Evolutionary conservation across 2,113 vertebrate species (phyloP).

Genomic region (Mastomys coucha): DNA sequence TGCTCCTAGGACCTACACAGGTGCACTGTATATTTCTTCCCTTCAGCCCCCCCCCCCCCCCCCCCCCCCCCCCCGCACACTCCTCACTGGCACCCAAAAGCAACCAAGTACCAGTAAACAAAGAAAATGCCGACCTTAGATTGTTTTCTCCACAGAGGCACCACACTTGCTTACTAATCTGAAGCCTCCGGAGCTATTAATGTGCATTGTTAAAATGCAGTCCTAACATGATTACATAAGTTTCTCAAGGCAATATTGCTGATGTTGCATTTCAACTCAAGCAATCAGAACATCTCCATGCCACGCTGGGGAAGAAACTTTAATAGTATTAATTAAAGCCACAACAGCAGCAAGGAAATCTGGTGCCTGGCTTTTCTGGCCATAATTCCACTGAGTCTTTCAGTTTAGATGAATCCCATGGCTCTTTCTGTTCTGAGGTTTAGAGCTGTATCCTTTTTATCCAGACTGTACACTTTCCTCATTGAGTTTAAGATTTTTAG

Average conservation of each 20-base stretch:
- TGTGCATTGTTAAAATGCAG: conserved; percentile 41
- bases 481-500: background rate
- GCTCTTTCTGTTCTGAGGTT: background rate
- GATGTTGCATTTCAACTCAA: conserved; percentile 59
- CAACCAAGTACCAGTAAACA: conserved; percentile 23
- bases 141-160: conserved; percentile 17
- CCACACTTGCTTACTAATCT: conserved; percentile 10
- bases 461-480: background rate
- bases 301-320: conserved; percentile 41
- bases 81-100: background rate
- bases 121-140: conserved; percentile 52
- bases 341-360: conserved; percentile 37
- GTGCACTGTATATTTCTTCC: background rate
- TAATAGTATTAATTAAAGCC: conserved; percentile 52
- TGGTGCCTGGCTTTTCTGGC: background rate
- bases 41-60: too few species aligned
- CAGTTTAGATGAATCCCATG: conserved; percentile 20
- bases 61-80: too few species aligned
- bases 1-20: background rate
- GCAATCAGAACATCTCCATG: conserved; percentile 19
- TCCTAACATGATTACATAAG: conserved; percentile 59
- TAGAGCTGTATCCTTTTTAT: conserved; percentile 22
- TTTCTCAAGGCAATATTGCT: conserved; percentile 64
- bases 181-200: conserved; percentile 59
- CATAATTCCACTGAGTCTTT: conserved; percentile 19